phyloP scores from a whole-genome alignment of 2,888 invertebrate genomes.

The Petrophora chlorosata region DNA sequence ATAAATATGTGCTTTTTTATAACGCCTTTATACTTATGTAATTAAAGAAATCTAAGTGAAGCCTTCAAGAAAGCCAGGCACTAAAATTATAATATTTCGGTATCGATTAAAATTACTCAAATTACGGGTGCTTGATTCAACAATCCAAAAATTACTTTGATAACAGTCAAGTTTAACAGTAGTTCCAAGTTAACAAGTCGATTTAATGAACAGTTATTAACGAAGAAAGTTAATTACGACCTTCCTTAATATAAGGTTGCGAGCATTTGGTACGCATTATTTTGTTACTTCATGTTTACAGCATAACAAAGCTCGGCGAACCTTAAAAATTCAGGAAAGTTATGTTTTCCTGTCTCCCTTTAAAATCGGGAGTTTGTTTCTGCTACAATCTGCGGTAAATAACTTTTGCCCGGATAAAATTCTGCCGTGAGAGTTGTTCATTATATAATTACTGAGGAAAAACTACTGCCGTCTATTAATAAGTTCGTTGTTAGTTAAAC shows the following conservation, averaged over 20 bases:
- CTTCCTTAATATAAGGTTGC: constrained; percentile 16
- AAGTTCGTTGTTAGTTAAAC: constrained; percentile 12
- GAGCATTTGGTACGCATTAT: constrained; percentile 21
- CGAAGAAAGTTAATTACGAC: constrained; percentile 44
- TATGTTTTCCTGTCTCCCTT: constrained; percentile 1
- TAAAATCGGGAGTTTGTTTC: constrained; percentile 9
- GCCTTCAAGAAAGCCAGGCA: too few species aligned
- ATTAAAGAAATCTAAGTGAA: too few species aligned
- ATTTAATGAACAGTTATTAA: constrained; percentile 44
- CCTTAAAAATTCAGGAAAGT: not conserved
- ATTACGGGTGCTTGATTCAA: constrained; percentile 5
- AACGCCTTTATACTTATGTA: too few species aligned
- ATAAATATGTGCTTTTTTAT: too few species aligned
- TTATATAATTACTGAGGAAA: constrained; percentile 12
- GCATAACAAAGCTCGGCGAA: constrained; percentile 3
- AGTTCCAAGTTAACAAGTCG: constrained; percentile 45
- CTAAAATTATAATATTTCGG: too few species aligned
- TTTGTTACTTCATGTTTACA: constrained; percentile 14
- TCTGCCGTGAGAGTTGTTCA: constrained; percentile 14
- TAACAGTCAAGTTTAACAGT: constrained; percentile 44
- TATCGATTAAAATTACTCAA: constrained; percentile 12
- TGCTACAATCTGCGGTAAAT: constrained; percentile 5
- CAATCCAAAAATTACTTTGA: constrained; percentile 34
- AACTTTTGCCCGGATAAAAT: constrained; percentile 11
- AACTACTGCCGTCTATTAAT: constrained; percentile 14